Evolutionary conservation across 1,140 invertebrate species (phyloP).

Genomic region (Lordiphosa stackelbergi): DNA sequence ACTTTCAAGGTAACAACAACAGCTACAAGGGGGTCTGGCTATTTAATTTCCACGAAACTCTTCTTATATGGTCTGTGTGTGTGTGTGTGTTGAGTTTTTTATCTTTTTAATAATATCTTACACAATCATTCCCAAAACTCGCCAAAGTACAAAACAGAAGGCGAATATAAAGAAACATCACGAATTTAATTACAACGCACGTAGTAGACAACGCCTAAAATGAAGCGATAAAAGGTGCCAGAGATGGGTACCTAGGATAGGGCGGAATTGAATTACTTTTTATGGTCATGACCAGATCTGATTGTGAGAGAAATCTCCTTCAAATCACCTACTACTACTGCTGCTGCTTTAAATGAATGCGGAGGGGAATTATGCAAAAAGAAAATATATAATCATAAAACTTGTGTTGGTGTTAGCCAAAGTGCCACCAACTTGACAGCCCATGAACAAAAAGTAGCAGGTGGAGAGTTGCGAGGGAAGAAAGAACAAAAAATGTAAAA

Average conservation of each 20-base stretch:
- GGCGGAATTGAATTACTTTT: slow-evolving; percentile 10
- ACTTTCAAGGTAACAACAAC: slow-evolving; percentile 58
- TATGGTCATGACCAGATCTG: slow-evolving; percentile 10
- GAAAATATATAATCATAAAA: slow-evolving; percentile 1
- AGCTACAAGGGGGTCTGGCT: slow-evolving; percentile 9
- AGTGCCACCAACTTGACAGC: slow-evolving; percentile 10
- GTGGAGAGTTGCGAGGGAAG: slow-evolving; percentile 1
- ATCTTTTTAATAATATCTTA: slow-evolving; percentile 63
- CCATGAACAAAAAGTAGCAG: slow-evolving; percentile 9
- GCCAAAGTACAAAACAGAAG: slow-evolving; percentile 15
- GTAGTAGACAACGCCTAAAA: slow-evolving; percentile 34
- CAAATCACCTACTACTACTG: slow-evolving; percentile 6
- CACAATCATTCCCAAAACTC: slow-evolving; percentile 23
- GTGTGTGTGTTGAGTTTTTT: slow-evolving; percentile 17
- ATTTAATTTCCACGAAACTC: slow-evolving; percentile 37
- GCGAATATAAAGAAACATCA: slow-evolving; percentile 43
- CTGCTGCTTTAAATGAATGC: slow-evolving; percentile 29
- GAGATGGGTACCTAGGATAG: slow-evolving; percentile 1
- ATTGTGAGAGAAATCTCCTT: slow-evolving; percentile 11
- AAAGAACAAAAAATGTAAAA: slow-evolving; percentile 5
- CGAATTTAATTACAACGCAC: slow-evolving; percentile 59
- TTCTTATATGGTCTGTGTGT: slow-evolving; percentile 5
- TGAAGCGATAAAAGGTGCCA: slow-evolving; percentile 31
- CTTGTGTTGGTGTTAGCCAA: slow-evolving; percentile 10
- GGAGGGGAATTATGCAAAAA: slow-evolving; percentile 46